Evolutionary conservation across 2,888 invertebrate species (phyloP), one percentile per base, ranked within the genome.

Genomic region (Aporophyla nigra): DNA sequence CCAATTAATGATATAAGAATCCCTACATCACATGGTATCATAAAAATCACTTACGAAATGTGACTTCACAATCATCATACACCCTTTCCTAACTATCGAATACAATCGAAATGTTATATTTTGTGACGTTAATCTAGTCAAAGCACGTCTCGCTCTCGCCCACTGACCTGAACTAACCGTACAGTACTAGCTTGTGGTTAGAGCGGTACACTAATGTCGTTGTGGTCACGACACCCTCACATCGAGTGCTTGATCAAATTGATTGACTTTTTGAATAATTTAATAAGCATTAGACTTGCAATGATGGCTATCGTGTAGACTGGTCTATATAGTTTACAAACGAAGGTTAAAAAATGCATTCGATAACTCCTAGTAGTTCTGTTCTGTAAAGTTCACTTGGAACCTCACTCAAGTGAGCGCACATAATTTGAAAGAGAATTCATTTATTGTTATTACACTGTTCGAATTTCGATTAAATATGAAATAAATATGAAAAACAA

Each of bases 171-270:
- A 43, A 4, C 14, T 27, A 49, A 46, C 19, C 33, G 2, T 5
- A 12, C 5, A 40, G 16, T 5, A n/a, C 40, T 69, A 9, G 7
- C n/a, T 16, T 27, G 51, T 4, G n/a, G 69, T 68, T 14, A 4
- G n/a, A 51, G 21, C 21, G 0, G 27, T 16, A 53, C 33, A 71
- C 58, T 76, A 46, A 59, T 61, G 40, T 5, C 14, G 43, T 3
- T 69, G n/a, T 24, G 12, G 76, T 33, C 80, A 80, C 53, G 73
- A 80, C 59, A 80, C 40, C 27, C 49, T 58, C 6, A 21, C 46
- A 27, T 9, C 9, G 51, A 59, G 14, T 21, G 53, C 59, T 61
- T 46, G 33, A 61, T n/a, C 51, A 12, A 53, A 71, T 80, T 33
- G 46, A 53, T 59, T 21, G 14, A 24, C 21, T 53, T 46, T 33